phyloP scores from a whole-genome alignment of 2,113 vertebrate species.

The Sterrhoptilus dennistouni region DNA sequence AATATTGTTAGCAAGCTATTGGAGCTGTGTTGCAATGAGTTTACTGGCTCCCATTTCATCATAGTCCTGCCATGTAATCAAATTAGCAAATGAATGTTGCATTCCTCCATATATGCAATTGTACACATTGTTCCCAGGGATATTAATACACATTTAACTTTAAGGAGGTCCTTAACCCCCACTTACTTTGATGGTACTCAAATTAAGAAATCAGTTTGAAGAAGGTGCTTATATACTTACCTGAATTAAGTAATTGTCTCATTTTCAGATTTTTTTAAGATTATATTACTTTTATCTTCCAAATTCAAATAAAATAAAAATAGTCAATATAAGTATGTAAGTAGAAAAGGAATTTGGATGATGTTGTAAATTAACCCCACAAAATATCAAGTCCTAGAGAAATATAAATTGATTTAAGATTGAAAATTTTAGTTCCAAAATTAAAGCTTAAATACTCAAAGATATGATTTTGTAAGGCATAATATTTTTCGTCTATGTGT shows the following conservation, averaged over 20 bases:
- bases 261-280: neutral
- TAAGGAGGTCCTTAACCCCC: neutral
- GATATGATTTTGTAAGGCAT: neutral
- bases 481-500: neutral
- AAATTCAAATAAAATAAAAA: neutral
- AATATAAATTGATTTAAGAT: neutral
- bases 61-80: neutral
- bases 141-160: neutral
- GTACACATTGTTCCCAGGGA: neutral
- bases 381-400: neutral
- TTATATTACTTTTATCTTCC: neutral
- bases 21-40: neutral
- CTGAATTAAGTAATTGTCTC: neutral
- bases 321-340: neutral
- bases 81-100: neutral
- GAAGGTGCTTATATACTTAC: neutral
- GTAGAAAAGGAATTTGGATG: neutral
- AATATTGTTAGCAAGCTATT: neutral
- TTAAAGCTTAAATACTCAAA: neutral
- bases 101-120: neutral
- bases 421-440: neutral
- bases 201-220: constrained; percentile 13
- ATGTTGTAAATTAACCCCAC: neutral
- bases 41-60: neutral
- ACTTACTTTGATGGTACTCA: neutral